Evolutionary conservation across 2,888 invertebrate genomes (phyloP).

Genomic region (Lasioglossum morio): DNA sequence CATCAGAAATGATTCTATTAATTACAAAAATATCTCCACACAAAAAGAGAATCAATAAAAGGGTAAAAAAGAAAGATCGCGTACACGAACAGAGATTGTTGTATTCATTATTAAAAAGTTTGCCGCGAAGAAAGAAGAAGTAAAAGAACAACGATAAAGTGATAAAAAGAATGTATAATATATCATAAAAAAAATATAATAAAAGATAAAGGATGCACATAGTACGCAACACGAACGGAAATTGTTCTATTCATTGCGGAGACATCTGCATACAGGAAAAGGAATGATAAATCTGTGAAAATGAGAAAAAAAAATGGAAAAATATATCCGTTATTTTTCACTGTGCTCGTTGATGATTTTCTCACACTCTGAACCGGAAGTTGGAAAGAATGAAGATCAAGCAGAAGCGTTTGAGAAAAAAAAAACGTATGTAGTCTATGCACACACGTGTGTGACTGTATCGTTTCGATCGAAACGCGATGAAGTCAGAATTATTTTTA

Average conservation of each 20-base stretch:
- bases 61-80: not conserved
- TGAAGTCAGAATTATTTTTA: slow-evolving; percentile 42
- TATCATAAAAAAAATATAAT: not conserved
- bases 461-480: not conserved
- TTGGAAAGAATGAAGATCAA: not conserved
- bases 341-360: not conserved
- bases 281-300: not conserved
- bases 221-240: not conserved
- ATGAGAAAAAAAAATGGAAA: not conserved
- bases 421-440: not conserved
- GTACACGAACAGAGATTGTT: not conserved
- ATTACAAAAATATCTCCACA: not conserved
- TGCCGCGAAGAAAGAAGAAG: not conserved
- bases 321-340: not conserved
- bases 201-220: not conserved
- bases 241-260: not conserved
- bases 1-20: not conserved
- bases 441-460: not conserved
- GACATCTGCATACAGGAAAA: not conserved
- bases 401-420: not conserved
- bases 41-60: not conserved
- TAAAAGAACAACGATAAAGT: not conserved
- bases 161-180: not conserved
- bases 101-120: not conserved
- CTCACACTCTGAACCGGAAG: not conserved